phyloP scores from a whole-genome alignment of 1,140 invertebrate species.

The Drosophila navojoa region DNA sequence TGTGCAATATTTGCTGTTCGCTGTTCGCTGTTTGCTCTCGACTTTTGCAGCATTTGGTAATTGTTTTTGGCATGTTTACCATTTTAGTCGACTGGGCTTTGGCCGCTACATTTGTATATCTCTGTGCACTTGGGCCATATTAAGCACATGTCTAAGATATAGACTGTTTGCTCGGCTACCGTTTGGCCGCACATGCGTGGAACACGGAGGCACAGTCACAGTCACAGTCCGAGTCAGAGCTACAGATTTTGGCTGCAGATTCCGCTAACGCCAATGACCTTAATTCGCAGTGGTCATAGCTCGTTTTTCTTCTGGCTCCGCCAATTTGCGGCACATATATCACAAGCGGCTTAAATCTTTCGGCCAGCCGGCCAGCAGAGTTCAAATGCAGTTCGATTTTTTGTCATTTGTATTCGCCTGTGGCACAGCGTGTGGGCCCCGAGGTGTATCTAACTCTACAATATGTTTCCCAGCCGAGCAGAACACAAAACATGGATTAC shows the following conservation, averaged over 20 bases:
- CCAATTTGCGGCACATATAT: conserved; percentile 72
- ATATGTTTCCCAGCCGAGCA: neutral
- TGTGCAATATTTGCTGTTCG: conserved; percentile 38
- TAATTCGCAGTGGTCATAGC: conserved; percentile 67
- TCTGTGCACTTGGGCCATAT: conserved; percentile 61
- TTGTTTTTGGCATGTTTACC: conserved; percentile 79
- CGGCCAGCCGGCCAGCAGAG: neutral
- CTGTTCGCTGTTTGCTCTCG: conserved; percentile 32
- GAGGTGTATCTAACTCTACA: neutral
- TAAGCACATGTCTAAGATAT: conserved; percentile 45
- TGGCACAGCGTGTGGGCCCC: conserved; percentile 21
- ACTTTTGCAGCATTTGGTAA: conserved; percentile 63
- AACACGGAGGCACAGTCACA: neutral
- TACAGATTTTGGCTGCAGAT: conserved; percentile 27
- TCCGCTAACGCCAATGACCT: conserved; percentile 62
- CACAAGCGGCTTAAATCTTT: conserved; percentile 41
- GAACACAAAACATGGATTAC: conserved; percentile 42
- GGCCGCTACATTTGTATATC: conserved; percentile 40
- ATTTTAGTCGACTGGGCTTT: conserved; percentile 42
- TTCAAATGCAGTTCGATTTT: conserved; percentile 27
- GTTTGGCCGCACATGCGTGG: conserved; percentile 35
- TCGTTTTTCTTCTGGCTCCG: conserved; percentile 69
- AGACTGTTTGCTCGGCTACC: conserved; percentile 40
- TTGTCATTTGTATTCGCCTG: conserved; percentile 26
- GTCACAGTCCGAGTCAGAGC: neutral